Evolutionary conservation across 2,888 invertebrate genomes (phyloP), one percentile per base, ranked within the genome.

Genomic region (Carabus problematicus): DNA sequence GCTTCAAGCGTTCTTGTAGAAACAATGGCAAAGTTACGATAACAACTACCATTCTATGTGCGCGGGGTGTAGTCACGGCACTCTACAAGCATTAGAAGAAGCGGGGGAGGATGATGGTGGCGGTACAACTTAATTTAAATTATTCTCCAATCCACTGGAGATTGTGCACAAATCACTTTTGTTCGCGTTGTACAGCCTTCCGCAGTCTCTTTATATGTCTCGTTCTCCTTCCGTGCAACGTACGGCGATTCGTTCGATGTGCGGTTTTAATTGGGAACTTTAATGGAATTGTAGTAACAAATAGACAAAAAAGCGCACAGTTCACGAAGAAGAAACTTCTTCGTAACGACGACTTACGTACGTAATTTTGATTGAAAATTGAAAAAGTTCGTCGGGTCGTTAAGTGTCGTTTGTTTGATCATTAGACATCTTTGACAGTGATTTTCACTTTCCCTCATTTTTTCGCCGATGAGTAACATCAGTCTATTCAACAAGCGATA

Each of bases 141-240:
- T 39, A 54, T 41, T 63, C 63, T 41, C 63, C 63, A 52, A 63
- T 63, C 63, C 52, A 63, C 19, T 63, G n/a, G 16, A 63, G 63
- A 63, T 63, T 49, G 52, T 63, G 63, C 63, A 63, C 63, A 63
- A 52, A 63, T 63, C 54, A 63, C 54, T 63, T 63, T 63, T 40
- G 54, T 63, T 63, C 61, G 29, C 7, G 52, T 52, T 16, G 19
- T 18, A 52, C 52, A 16, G n/a, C 19, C 52, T 9, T 6, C 52
- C 19, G 59, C 39, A 11, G 39, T 61, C 43, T 61, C 47, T 61
- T 16, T 45, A 61, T 61, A 61, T 47, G 39, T 43, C 19, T 19
- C n/a, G 16, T 29, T n/a, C n/a, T 16, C n/a, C 16, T 18, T 8
- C 55, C 55, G 55, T n/a, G 16, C 18, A n/a, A n/a, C n/a, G 14